These are phyloP conservation scores for Mastigias papua DNA, from an alignment of 30 jellyfish, hydroid and myxozoan species.

Conservation along the genomic window DNA sequence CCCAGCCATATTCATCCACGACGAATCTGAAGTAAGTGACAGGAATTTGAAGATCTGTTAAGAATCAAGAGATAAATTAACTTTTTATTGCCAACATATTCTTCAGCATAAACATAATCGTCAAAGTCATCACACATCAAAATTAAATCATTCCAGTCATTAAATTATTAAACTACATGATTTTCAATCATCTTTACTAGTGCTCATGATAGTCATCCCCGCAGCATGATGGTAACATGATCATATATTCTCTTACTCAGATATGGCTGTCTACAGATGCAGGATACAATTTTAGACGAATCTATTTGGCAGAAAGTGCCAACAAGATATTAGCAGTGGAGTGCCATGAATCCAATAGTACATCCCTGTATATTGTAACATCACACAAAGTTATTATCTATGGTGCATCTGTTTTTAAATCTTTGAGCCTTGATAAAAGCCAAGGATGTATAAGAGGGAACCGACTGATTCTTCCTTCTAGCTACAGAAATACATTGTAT, in stretches of 20 bases:
- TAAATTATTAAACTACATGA: no score
- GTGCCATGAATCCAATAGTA: not conserved
- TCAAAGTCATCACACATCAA: constrained; percentile 1
- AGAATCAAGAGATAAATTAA: no score
- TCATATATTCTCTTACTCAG: constrained; percentile 7
- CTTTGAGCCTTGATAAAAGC: not conserved
- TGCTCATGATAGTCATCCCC: no score
- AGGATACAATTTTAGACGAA: constrained; percentile 53
- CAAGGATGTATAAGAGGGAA: not conserved
- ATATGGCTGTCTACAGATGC: constrained; percentile 69
- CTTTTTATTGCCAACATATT: no score
- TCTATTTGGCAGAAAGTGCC: constrained; percentile 11
- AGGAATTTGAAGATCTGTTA: no score
- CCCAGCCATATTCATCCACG: constrained; percentile 50
- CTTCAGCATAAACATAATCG: not conserved
- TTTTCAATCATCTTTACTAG: no score
- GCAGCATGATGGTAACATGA: no score
- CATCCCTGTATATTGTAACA: not conserved
- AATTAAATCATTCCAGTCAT: no score
- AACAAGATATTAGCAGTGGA: constrained; percentile 4
- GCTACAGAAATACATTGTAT: not conserved
- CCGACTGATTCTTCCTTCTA: not conserved
- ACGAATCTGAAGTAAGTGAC: constrained; percentile 44
- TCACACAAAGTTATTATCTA: not conserved
- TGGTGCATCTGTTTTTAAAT: constrained; percentile 28